A percentile compares a stretch with the other conserved stretches of the same genome.
Evolutionary conservation across 2,888 invertebrate genomes (phyloP).

Genomic region (Chrysotoxum bicinctum): DNA sequence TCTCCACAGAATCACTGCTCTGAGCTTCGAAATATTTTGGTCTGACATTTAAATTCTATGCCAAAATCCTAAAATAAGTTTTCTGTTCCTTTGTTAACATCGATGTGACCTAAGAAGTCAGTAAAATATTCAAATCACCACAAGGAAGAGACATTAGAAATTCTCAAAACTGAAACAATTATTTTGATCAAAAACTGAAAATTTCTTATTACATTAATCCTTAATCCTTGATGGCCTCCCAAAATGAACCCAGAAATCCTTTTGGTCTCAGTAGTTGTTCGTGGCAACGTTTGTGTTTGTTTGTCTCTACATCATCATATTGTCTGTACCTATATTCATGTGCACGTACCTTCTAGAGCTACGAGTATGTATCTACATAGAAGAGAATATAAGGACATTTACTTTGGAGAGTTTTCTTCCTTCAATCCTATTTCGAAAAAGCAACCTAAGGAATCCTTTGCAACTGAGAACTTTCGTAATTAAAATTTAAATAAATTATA

Average conservation of each 20-base stretch:
- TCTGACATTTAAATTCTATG: too few relatives aligned
- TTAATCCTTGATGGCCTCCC: conserved; percentile 28
- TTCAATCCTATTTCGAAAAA: neutral
- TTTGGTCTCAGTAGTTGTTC: conserved; percentile 24
- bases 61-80: neutral
- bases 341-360: too few relatives aligned
- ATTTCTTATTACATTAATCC: conserved; percentile 15
- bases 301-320: neutral
- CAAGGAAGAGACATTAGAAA: neutral
- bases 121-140: conserved; percentile 4
- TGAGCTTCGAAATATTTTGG: too few relatives aligned
- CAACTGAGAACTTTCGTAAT: conserved; percentile 50
- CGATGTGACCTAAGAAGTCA: neutral
- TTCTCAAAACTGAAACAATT: neutral
- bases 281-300: neutral
- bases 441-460: neutral
- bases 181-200: conserved; percentile 12
- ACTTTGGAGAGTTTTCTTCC: conserved; percentile 25
- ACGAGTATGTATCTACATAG: too few relatives aligned
- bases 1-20: too few relatives aligned
- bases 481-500: conserved; percentile 66
- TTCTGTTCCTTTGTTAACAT: neutral
- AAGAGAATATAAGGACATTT: neutral
- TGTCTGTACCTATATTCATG: neutral
- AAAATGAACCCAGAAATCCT: conserved; percentile 1